Conservation (phyloP, 2,797 vertebrate genomes). For the Chaetophractus vellerosus region DNA sequence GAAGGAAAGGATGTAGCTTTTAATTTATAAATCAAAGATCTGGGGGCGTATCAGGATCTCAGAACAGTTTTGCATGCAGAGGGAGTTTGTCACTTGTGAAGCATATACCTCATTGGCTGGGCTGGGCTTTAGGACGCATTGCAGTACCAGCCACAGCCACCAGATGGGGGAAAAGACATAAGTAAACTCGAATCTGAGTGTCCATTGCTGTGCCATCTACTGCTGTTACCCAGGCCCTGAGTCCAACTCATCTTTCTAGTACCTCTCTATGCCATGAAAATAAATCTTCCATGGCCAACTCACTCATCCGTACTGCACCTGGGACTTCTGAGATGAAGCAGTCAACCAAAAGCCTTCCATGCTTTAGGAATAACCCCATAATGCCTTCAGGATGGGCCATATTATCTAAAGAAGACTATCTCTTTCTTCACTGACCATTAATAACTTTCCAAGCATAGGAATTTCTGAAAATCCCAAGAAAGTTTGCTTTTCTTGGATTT, state of each 20-base stretch:
- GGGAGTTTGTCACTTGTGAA: neutral
- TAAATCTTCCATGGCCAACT: neutral
- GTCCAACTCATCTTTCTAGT: neutral
- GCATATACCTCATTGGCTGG: conserved; percentile 59
- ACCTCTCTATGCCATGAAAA: neutral
- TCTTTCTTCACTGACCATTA: neutral
- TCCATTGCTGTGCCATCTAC: neutral
- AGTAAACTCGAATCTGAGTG: neutral
- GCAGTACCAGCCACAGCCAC: conserved; percentile 70
- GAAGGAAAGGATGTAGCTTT: neutral
- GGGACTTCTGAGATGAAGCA: neutral
- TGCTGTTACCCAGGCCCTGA: neutral
- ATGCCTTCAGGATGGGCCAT: neutral
- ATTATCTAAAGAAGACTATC: neutral
- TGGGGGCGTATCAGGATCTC: neutral
- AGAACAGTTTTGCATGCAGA: neutral
- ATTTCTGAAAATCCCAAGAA: neutral
- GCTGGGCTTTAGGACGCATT: neutral
- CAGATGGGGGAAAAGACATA: conserved; percentile 68
- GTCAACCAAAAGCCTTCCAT: neutral
- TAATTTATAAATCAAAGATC: neutral
- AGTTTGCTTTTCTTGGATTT: neutral
- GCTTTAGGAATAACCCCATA: neutral
- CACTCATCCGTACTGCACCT: neutral
- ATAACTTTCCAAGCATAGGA: neutral